A percentile compares a stretch with the other conserved stretches of the same genome.
Evolutionary conservation across 2,888 invertebrate genomes (phyloP).

Genomic region (Cantharis rustica): DNA sequence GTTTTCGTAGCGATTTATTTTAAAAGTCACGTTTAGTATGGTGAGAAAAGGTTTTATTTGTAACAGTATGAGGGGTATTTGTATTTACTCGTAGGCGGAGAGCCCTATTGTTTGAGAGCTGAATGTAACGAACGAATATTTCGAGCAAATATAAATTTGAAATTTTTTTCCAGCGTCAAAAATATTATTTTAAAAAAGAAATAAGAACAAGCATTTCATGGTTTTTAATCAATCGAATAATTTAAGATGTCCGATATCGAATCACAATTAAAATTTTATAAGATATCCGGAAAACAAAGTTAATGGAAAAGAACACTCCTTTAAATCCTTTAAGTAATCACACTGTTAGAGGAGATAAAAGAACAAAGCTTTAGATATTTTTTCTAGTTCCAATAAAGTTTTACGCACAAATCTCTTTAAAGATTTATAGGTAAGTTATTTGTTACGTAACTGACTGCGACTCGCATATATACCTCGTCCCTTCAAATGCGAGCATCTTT

Average conservation of each 20-base stretch:
- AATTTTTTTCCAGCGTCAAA: neutral
- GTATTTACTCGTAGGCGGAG: neutral
- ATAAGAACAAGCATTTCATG: neutral
- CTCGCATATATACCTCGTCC: neutral
- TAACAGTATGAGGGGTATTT: neutral
- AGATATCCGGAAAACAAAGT: neutral
- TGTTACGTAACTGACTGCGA: neutral
- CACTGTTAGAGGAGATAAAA: neutral
- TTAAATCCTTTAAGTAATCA: neutral
- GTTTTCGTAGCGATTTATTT: neutral
- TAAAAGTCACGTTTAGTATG: neutral
- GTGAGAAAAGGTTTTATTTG: neutral
- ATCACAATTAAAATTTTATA: neutral
- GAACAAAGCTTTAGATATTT: neutral
- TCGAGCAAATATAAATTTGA: neutral
- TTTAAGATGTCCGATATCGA: neutral
- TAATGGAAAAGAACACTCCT: neutral
- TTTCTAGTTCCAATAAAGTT: neutral
- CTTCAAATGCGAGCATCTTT: neutral
- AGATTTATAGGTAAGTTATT: constrained; percentile 2
- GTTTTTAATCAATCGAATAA: neutral
- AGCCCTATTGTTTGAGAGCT: neutral
- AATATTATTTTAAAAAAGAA: neutral
- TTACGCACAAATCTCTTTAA: neutral
- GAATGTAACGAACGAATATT: neutral